These are phyloP conservation scores for Garra rufa DNA, from an alignment of 2,113 vertebrate species.

Conservation along the genomic window DNA sequence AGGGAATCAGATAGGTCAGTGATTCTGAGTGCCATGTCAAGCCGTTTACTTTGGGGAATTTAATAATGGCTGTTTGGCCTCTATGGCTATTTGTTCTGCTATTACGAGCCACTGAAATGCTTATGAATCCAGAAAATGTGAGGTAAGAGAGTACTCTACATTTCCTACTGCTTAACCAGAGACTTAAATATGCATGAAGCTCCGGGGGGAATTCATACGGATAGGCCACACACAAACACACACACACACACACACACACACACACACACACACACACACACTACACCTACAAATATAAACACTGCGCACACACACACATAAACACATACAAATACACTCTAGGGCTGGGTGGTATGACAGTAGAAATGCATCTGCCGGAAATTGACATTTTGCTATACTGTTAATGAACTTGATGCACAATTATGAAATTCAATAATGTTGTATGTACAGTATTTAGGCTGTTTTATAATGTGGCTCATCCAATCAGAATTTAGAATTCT, in stretches of 20 bases:
- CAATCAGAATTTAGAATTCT: background rate
- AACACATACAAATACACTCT: slow-evolving; percentile 15
- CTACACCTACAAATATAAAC: slow-evolving; percentile 22
- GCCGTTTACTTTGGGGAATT: slow-evolving; percentile 63
- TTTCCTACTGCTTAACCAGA: slow-evolving; percentile 60
- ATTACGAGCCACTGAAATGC: slow-evolving; percentile 62
- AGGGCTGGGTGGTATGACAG: background rate
- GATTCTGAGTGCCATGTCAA: slow-evolving; percentile 58
- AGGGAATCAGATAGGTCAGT: slow-evolving; percentile 60
- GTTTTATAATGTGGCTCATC: background rate
- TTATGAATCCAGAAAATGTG: slow-evolving; percentile 64
- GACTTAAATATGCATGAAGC: slow-evolving; percentile 65
- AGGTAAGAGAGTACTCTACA: slow-evolving; percentile 57
- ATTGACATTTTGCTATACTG: background rate
- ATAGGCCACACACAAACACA: slow-evolving; percentile 43
- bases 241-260: background rate
- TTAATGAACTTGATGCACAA: background rate
- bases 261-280: slow-evolving; percentile 20
- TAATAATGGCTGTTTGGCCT: slow-evolving; percentile 67
- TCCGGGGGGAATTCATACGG: slow-evolving; percentile 46
- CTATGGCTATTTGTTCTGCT: slow-evolving; percentile 65
- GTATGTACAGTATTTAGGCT: background rate
- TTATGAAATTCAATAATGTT: background rate
- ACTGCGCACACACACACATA: too few relatives aligned
- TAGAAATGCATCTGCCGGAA: background rate